Conservation (phyloP, 1,140 invertebrate genomes). For the Papilio xuthus region DNA sequence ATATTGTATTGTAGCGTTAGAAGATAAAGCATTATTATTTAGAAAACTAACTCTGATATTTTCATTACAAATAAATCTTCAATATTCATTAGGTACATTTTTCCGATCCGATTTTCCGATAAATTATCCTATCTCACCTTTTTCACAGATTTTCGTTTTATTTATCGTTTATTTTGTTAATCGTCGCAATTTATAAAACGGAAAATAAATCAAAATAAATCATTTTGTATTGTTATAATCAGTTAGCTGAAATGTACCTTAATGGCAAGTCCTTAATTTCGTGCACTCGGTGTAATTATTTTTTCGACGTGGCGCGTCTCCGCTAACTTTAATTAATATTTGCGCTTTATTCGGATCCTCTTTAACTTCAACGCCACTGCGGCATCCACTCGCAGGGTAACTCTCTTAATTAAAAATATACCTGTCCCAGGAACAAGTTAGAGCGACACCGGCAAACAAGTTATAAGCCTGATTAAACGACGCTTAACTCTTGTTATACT, state of each 20-base stretch:
- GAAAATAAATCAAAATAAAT: not conserved
- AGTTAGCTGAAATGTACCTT: not conserved
- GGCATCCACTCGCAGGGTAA: constrained; percentile 1
- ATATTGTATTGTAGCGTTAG: not conserved
- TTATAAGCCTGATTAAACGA: not conserved
- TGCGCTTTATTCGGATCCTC: not conserved
- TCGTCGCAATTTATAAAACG: too few species aligned
- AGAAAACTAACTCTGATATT: too few species aligned
- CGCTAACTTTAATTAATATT: constrained; percentile 26
- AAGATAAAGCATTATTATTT: too few species aligned
- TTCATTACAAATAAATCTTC: too few species aligned
- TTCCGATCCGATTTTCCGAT: too few species aligned
- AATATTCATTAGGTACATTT: too few species aligned
- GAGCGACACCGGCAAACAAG: constrained; percentile 11
- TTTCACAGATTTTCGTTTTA: too few species aligned
- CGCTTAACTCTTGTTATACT: not conserved
- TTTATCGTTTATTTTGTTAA: too few species aligned
- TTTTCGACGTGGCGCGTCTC: not conserved
- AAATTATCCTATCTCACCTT: too few species aligned
- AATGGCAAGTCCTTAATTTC: not conserved
- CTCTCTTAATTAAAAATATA: constrained; percentile 26
- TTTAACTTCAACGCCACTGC: constrained; percentile 4
- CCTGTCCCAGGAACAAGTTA: constrained; percentile 14
- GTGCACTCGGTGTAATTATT: not conserved
- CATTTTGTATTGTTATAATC: not conserved